Conservation (phyloP, 2,888 invertebrate species). For the Tuberolachnus salignus region DNA sequence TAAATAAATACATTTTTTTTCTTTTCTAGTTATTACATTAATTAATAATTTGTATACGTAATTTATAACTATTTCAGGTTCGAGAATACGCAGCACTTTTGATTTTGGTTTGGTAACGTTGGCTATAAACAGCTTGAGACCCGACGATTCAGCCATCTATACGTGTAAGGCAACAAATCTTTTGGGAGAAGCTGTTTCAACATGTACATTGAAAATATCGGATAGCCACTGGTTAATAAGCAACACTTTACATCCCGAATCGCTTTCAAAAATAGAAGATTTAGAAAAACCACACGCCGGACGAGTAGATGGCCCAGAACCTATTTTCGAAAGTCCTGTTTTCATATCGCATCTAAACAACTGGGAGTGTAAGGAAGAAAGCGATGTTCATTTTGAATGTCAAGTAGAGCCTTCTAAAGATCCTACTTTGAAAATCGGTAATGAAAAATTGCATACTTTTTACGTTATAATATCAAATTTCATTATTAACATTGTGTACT, state of each 20-base stretch:
- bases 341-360: slow-evolving; percentile 91
- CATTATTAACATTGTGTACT: not conserved
- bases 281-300: slow-evolving; percentile 79
- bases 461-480: not conserved
- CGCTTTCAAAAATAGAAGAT: slow-evolving; percentile 82
- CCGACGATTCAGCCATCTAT: slow-evolving; percentile 93
- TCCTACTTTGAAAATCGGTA: slow-evolving; percentile 79
- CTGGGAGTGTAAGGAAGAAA: slow-evolving; percentile 85
- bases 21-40: no score
- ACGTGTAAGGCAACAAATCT: slow-evolving; percentile 93
- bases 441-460: not conserved
- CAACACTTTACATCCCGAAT: slow-evolving; percentile 87
- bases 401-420: slow-evolving; percentile 91
- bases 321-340: slow-evolving; percentile 81
- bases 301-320: slow-evolving; percentile 75
- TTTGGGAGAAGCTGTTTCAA: slow-evolving; percentile 92
- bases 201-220: slow-evolving; percentile 84
- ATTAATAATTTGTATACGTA: no score
- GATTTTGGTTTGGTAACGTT: slow-evolving; percentile 96
- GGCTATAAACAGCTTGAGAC: slow-evolving; percentile 83
- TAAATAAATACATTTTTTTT: no score
- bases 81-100: slow-evolving; percentile 89
- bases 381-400: slow-evolving; percentile 88
- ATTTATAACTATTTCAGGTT: no score
- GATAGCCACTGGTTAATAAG: slow-evolving; percentile 87